Evolutionary conservation across 2,888 invertebrate genomes (phyloP), one percentile per base, ranked within the genome.

Genomic region (Athalia circularis): DNA sequence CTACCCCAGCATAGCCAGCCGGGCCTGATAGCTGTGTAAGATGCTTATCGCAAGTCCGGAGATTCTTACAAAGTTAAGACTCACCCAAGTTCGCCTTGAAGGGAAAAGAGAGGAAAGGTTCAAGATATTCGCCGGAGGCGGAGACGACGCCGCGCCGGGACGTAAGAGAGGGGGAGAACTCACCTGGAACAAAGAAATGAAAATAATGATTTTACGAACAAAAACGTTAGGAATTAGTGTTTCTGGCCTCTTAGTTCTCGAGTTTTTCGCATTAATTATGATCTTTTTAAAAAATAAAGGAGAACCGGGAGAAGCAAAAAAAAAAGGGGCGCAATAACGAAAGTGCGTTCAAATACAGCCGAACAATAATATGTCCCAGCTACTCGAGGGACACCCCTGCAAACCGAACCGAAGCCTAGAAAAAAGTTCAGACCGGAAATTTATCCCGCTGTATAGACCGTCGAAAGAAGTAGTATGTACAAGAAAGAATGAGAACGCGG

Each of bases 31-130:
- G 57, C 72, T 57, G 72, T 57, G 52, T 72, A 68, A 79, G 74
- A 81, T 76, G 65, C 80, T 79, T 72, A 79, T 81, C 80, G 72
- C 80, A 57, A 64, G 77, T 77, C 43, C 78, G 50, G 79, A 80
- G 81, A 83, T 84, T 79, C 80, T 81, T 77, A 65, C 76, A 67
- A 78, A 78, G 47, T 59, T 79, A 83, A 79, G 79, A 84, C 84
- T 85, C 81, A 85, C 83, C 84, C 78, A 67, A 76, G 15, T 13
- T 75, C 64, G 78, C 54, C 74, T 7, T 11, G 65, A 43, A 65
- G 65, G 77, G 8, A 61, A 45, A 15, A 45, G 45, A 70, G 43
- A 48, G 13, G 50, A 65, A 50, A 13, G 59, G 43, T 29, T 29
- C 29, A 29, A 29, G 29, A 29, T 29, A 29, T 29, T 29, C 67